Evolutionary conservation across 2,888 invertebrate species (phyloP).

Genomic region (Calephelis perditalis): DNA sequence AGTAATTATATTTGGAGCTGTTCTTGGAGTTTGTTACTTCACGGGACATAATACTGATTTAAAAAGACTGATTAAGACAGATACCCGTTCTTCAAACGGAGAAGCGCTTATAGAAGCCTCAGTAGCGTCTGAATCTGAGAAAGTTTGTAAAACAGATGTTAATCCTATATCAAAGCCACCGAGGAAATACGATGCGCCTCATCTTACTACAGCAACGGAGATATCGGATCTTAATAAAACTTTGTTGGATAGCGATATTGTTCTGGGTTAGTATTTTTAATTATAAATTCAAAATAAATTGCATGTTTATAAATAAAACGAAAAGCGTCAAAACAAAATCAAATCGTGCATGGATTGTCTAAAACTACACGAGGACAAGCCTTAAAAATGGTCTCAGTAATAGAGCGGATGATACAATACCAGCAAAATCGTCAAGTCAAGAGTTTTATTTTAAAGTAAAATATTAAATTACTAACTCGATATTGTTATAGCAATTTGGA

Average conservation of each 20-base stretch:
- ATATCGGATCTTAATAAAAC: slow-evolving; percentile 89
- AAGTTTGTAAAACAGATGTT: slow-evolving; percentile 86
- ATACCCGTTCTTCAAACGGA: slow-evolving; percentile 80
- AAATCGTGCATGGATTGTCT: too few species aligned
- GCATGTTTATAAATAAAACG: too few species aligned
- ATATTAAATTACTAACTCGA: too few species aligned
- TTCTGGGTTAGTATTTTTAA: slow-evolving; percentile 78
- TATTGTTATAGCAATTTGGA: slow-evolving; percentile 13
- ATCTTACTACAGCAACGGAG: slow-evolving; percentile 84
- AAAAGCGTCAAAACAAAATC: too few species aligned
- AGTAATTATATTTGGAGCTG: slow-evolving; percentile 66
- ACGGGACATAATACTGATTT: slow-evolving; percentile 70
- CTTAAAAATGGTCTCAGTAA: too few species aligned
- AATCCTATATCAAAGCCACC: slow-evolving; percentile 91
- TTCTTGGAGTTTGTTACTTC: slow-evolving; percentile 73
- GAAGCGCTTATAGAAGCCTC: slow-evolving; percentile 84
- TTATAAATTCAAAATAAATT: background rate
- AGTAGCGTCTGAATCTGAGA: slow-evolving; percentile 87
- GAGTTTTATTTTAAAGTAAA: too few species aligned
- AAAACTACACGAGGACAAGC: too few species aligned
- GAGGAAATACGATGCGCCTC: slow-evolving; percentile 82
- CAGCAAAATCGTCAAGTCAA: too few species aligned
- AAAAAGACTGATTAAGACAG: slow-evolving; percentile 80
- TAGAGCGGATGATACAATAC: too few species aligned
- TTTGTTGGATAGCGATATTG: slow-evolving; percentile 85